A percentile compares a stretch with the other conserved stretches of the same genome.
Evolutionary conservation across 2,113 vertebrate genomes (phyloP).

Genomic region (Collichthys lucidus): DNA sequence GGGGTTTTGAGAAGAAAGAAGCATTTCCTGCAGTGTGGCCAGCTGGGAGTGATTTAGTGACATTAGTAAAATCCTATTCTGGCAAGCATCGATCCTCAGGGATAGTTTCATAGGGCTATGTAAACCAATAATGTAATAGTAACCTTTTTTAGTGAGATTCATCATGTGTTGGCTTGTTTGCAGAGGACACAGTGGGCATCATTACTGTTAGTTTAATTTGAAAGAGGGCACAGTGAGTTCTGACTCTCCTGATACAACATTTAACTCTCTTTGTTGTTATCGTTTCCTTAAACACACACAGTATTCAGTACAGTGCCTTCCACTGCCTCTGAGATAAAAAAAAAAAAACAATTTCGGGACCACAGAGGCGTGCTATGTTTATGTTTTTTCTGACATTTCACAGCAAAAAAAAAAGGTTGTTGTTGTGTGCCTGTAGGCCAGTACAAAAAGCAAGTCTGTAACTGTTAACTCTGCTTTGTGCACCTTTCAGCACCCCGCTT

Average conservation of each 20-base stretch:
- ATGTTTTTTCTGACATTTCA: not conserved
- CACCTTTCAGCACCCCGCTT: not conserved
- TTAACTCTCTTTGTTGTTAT: constrained; percentile 8
- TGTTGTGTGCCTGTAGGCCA: not conserved
- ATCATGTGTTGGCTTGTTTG: constrained; percentile 71
- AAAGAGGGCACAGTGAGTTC: constrained; percentile 59
- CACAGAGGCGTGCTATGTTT: not conserved
- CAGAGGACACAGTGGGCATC: constrained; percentile 53
- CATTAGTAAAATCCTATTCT: constrained; percentile 81
- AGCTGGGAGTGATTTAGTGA: constrained; percentile 85
- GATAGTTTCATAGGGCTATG: constrained; percentile 79
- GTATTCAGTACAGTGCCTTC: not conserved
- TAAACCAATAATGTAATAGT: constrained; percentile 84
- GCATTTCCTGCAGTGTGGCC: constrained; percentile 82
- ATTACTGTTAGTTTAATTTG: constrained; percentile 63
- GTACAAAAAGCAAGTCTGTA: not conserved
- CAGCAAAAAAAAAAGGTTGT: not conserved
- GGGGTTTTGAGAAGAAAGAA: constrained; percentile 83
- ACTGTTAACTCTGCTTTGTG: not conserved
- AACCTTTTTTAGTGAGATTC: constrained; percentile 75
- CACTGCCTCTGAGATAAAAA: not conserved
- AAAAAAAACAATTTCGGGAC: too few relatives aligned
- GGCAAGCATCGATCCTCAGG: constrained; percentile 81
- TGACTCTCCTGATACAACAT: constrained; percentile 25
- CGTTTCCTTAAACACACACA: not conserved